Evolutionary conservation across 1,140 invertebrate species (phyloP).

Genomic region (Adoxophyes honmai): DNA sequence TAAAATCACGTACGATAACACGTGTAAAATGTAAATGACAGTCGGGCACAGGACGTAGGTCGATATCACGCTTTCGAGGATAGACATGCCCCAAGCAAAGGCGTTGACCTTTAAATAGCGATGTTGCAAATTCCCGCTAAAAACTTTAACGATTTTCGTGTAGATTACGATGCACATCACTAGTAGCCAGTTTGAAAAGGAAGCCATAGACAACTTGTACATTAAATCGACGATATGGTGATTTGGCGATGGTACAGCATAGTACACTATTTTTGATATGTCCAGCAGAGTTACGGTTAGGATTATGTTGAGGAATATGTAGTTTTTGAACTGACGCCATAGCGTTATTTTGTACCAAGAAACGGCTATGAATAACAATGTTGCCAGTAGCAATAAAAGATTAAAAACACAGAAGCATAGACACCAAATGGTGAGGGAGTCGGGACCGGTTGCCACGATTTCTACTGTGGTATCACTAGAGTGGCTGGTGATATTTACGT

Average conservation of each 20-base stretch:
- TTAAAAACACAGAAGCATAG: neutral
- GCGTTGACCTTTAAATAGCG: neutral
- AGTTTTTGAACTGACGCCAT: conserved; percentile 7
- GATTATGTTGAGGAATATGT: neutral
- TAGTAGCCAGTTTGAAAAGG: neutral
- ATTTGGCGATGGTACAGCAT: too few relatives aligned
- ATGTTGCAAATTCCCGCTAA: neutral
- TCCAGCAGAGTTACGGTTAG: neutral
- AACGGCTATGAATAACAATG: neutral
- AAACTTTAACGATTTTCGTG: conserved; percentile 2
- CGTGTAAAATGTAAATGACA: neutral
- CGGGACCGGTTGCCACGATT: too few relatives aligned
- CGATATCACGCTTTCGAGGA: neutral
- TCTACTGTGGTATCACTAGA: neutral
- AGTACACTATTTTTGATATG: too few relatives aligned
- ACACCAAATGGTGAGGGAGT: neutral
- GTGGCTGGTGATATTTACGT: neutral
- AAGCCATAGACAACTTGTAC: neutral
- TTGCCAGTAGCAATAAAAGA: neutral
- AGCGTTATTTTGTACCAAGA: neutral
- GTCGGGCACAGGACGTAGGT: neutral
- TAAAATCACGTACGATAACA: neutral
- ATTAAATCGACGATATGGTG: neutral
- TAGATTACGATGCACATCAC: neutral
- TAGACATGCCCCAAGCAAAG: neutral